Percentiles rank a stretch among this genome's conserved stretches.
Conservation (phyloP, 2,888 invertebrate species). For the Andrena dorsata region DNA sequence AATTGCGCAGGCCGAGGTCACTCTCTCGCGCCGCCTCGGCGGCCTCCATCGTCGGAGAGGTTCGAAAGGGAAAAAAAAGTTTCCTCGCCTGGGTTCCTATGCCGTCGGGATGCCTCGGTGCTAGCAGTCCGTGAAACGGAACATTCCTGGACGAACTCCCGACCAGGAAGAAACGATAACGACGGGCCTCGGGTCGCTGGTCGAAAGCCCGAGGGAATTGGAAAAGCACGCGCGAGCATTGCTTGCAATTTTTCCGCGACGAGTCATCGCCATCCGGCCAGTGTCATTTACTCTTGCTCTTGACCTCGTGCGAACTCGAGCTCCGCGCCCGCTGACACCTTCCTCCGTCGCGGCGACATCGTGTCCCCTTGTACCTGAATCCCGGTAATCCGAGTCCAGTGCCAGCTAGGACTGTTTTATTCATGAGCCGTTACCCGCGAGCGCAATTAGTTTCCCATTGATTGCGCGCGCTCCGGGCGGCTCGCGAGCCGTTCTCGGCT, state of each 20-base stretch:
- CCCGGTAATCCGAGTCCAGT: slow-evolving; percentile 29
- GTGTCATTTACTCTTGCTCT: slow-evolving; percentile 72
- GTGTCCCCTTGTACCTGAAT: slow-evolving; percentile 19
- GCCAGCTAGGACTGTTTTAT: slow-evolving; percentile 43
- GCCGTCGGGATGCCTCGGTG: slow-evolving; percentile 25
- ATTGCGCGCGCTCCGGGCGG: background rate
- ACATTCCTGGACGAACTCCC: background rate
- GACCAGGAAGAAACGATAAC: slow-evolving; percentile 4
- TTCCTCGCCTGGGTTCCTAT: slow-evolving; percentile 19
- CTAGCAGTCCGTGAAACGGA: slow-evolving; percentile 49
- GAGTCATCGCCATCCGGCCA: slow-evolving; percentile 25
- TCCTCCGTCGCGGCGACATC: slow-evolving; percentile 42
- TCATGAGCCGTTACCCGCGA: slow-evolving; percentile 32
- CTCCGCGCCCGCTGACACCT: slow-evolving; percentile 51
- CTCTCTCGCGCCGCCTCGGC: slow-evolving; percentile 29
- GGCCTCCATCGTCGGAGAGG: slow-evolving; percentile 30
- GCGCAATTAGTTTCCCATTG: slow-evolving; percentile 44
- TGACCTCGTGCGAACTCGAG: slow-evolving; percentile 72
- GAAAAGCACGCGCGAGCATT: too few species aligned
- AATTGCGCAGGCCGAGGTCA: slow-evolving; percentile 30
- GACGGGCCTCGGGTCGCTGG: background rate
- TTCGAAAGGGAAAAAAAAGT: slow-evolving; percentile 64
- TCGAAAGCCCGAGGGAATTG: background rate
- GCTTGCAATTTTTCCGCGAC: slow-evolving; percentile 28
- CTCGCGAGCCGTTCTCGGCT: too few species aligned